A percentile compares a stretch with the other conserved stretches of the same genome.
phyloP scores from a whole-genome alignment of 2,113 vertebrate species.

The human (Homo sapiens) region DNA sequence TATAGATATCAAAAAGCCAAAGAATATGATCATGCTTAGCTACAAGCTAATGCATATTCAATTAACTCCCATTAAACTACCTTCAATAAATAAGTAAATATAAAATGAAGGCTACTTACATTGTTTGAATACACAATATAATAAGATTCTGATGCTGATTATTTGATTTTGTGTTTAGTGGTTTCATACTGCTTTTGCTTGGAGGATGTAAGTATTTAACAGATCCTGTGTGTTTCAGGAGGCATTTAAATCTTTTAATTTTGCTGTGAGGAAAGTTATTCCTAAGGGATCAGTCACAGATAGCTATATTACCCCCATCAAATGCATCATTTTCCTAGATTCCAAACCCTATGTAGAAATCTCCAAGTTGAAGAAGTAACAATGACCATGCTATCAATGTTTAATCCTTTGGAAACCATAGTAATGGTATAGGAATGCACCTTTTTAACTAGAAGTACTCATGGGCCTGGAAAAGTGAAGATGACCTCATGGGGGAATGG shows the following conservation, averaged over 20 bases:
- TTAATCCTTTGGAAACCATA: background rate
- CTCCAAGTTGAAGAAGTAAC: background rate
- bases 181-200: background rate
- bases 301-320: background rate
- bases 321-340: background rate
- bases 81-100: constrained; percentile 24
- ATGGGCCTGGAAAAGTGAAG: background rate
- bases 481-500: background rate
- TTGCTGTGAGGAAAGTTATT: background rate
- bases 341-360: background rate
- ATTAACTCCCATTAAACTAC: background rate
- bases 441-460: background rate
- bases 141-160: background rate
- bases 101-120: background rate
- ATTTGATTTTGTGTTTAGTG: background rate
- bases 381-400: background rate
- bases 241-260: background rate
- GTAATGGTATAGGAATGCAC: background rate
- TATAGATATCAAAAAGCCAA: background rate
- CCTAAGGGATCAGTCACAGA: background rate
- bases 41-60: constrained; percentile 20
- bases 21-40: background rate
- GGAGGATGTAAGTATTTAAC: constrained; percentile 9
- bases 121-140: background rate
- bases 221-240: background rate